Conservation (phyloP, 2,797 vertebrate genomes). For the Acestrorhynchus altus region DNA sequence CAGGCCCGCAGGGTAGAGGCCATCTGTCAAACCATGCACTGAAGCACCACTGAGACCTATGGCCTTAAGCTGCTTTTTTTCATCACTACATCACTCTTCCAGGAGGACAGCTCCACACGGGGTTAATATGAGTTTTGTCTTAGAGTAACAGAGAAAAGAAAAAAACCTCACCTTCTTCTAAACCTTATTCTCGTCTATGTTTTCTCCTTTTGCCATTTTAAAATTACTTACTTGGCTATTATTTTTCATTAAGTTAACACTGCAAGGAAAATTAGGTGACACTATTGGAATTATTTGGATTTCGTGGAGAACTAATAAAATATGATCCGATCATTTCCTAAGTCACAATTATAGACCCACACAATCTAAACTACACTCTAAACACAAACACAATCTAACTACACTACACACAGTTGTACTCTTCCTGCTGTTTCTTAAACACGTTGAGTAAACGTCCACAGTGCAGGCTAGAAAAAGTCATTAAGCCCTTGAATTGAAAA, state of each 20-base stretch:
- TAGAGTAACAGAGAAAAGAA: not conserved
- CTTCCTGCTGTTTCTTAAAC: too few relatives aligned
- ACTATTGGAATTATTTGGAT: too few relatives aligned
- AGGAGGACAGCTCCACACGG: constrained; percentile 39
- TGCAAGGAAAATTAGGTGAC: too few relatives aligned
- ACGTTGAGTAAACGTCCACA: too few relatives aligned
- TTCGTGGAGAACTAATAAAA: too few relatives aligned
- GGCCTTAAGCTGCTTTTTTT: constrained; percentile 52
- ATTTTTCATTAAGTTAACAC: not conserved
- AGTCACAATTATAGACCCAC: too few relatives aligned
- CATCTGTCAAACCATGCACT: constrained; percentile 57
- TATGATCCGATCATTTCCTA: too few relatives aligned
- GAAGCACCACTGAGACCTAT: constrained; percentile 49
- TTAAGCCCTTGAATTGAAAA: too few relatives aligned
- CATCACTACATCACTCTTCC: constrained; percentile 52
- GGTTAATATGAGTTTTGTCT: constrained; percentile 29
- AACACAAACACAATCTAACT: too few relatives aligned
- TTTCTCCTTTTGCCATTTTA: not conserved
- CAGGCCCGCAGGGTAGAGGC: constrained; percentile 40
- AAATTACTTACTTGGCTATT: not conserved
- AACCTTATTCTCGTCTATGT: not conserved
- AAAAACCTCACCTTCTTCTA: not conserved
- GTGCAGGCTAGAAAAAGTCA: too few relatives aligned
- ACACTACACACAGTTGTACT: too few relatives aligned
- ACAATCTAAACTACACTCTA: too few relatives aligned